Evolutionary conservation across 2,113 vertebrate species (phyloP).

Genomic region (Chiloscyllium plagiosum): DNA sequence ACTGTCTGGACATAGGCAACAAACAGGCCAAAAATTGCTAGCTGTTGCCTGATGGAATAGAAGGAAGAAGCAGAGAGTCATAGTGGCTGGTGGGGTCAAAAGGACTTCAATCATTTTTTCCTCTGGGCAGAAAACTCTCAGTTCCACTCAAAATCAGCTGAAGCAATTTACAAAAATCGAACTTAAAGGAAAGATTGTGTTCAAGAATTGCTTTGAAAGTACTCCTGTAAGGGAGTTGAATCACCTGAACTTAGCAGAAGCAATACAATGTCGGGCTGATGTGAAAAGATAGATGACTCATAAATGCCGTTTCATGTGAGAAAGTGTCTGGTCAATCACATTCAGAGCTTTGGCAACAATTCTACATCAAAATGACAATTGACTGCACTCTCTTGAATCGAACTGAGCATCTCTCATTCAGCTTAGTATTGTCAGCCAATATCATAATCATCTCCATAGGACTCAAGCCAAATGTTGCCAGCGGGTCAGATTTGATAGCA

Average conservation of each 20-base stretch:
- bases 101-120: background rate
- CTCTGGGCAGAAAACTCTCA: background rate
- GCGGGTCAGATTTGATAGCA: background rate
- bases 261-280: background rate
- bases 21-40: background rate
- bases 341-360: background rate
- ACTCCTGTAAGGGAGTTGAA: background rate
- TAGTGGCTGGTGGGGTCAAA: background rate
- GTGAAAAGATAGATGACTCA: background rate
- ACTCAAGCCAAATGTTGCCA: background rate
- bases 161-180: background rate
- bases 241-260: background rate
- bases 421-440: background rate
- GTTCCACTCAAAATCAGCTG: background rate
- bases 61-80: background rate
- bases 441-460: background rate
- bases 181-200: background rate
- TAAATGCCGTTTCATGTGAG: background rate
- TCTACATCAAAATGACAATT: background rate
- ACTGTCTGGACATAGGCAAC: background rate
- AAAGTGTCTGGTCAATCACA: background rate
- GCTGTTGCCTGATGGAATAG: background rate
- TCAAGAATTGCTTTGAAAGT: background rate
- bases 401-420: background rate
- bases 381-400: background rate